A percentile compares a stretch with the other conserved stretches of the same genome.
Conservation (phyloP, 2,888 invertebrate species). For the Drosophila bunnanda region DNA sequence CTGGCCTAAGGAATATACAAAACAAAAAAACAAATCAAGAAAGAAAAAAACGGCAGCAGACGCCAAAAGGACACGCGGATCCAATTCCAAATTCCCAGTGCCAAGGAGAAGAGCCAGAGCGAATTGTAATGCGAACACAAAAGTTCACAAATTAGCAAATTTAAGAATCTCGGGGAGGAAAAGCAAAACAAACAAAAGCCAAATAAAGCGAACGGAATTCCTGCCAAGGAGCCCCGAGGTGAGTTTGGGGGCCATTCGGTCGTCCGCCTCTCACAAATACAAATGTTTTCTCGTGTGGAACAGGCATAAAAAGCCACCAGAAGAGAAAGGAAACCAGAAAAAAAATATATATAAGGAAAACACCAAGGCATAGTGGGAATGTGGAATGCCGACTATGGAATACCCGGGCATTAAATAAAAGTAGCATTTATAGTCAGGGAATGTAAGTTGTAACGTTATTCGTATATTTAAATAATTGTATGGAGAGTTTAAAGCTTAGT, state of each 20-base stretch:
- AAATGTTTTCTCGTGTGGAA: constrained; percentile 71
- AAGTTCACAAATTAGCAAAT: constrained; percentile 82
- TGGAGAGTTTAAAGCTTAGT: background rate
- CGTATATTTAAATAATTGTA: background rate
- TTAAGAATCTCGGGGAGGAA: constrained; percentile 70
- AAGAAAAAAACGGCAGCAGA: constrained; percentile 20
- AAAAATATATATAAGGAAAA: constrained; percentile 5
- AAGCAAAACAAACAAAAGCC: constrained; percentile 49
- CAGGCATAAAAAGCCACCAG: constrained; percentile 45
- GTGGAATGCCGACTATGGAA: background rate
- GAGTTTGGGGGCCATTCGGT: constrained; percentile 35
- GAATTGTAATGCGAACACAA: constrained; percentile 73
- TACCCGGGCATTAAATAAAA: background rate
- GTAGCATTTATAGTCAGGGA: background rate
- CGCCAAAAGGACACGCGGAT: constrained; percentile 45
- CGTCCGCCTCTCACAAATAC: constrained; percentile 54
- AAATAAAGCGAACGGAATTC: constrained; percentile 50
- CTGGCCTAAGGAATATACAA: constrained; percentile 13
- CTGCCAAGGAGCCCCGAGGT: constrained; percentile 30
- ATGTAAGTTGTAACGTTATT: background rate
- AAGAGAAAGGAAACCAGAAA: constrained; percentile 6
- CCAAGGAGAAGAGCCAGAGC: constrained; percentile 47
- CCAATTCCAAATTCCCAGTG: constrained; percentile 46
- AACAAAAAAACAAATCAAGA: no score
- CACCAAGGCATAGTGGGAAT: background rate